These are phyloP conservation scores for Ophion slaviceki DNA, from an alignment of 2,888 invertebrate species.

Conservation along the genomic window DNA sequence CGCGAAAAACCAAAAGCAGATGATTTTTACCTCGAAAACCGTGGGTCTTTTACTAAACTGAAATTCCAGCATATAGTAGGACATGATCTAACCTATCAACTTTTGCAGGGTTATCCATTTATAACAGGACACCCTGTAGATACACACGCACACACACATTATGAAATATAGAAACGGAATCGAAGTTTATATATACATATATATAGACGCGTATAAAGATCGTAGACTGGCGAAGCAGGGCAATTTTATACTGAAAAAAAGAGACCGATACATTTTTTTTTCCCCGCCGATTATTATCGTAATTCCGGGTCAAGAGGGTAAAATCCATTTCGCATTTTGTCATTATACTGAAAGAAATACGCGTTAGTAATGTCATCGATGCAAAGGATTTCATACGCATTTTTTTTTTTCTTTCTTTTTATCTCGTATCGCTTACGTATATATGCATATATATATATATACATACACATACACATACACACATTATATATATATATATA, in stretches of 20 bases:
- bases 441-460: background rate
- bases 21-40: too few species aligned
- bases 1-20: too few species aligned
- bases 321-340: slow-evolving; percentile 55
- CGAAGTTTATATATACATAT: slow-evolving; percentile 39
- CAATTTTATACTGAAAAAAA: slow-evolving; percentile 66
- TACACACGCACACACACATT: background rate
- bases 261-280: slow-evolving; percentile 46
- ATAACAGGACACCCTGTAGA: too few species aligned
- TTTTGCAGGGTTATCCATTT: too few species aligned
- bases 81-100: too few species aligned
- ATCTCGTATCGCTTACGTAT: background rate
- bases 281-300: slow-evolving; percentile 30
- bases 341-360: slow-evolving; percentile 79
- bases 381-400: slow-evolving; percentile 38
- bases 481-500: background rate
- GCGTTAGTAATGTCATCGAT: slow-evolving; percentile 71
- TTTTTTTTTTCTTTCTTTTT: slow-evolving; percentile 31
- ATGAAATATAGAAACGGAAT: slow-evolving; percentile 21
- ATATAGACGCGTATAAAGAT: slow-evolving; percentile 32
- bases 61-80: too few species aligned
- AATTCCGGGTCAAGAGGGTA: slow-evolving; percentile 54
- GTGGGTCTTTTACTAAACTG: too few species aligned
- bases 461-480: background rate
- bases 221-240: slow-evolving; percentile 36